Conservation (phyloP, 2,888 invertebrate species). For the Tiliacea aurago region DNA sequence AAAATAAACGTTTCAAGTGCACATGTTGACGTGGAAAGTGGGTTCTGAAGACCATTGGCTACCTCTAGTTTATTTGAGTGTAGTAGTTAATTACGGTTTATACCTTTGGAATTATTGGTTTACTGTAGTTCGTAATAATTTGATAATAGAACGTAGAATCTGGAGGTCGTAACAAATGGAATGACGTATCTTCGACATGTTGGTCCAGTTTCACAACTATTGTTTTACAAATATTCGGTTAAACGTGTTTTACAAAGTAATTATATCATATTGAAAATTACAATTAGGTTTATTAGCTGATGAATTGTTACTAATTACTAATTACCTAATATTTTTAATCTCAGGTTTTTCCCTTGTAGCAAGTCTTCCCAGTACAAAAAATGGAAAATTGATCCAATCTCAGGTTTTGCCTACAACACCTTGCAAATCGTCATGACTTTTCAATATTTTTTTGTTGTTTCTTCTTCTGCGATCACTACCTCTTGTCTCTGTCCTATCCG, state of each 20-base stretch:
- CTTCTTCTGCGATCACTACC: neutral
- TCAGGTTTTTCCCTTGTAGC: slow-evolving; percentile 19
- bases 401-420: slow-evolving; percentile 26
- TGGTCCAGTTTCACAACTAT: slow-evolving; percentile 5
- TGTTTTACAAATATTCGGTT: neutral
- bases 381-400: neutral
- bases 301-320: slow-evolving; percentile 1
- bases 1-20: slow-evolving; percentile 67
- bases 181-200: slow-evolving; percentile 13
- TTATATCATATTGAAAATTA: neutral
- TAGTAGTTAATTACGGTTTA: slow-evolving; percentile 43
- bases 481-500: neutral
- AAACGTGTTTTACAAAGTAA: neutral
- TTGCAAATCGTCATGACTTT: neutral
- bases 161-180: slow-evolving; percentile 12
- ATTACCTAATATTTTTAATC: neutral
- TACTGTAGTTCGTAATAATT: slow-evolving; percentile 43
- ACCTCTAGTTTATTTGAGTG: slow-evolving; percentile 40
- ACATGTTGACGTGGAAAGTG: slow-evolving; percentile 45
- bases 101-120: slow-evolving; percentile 43
- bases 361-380: neutral
- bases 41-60: slow-evolving; percentile 46
- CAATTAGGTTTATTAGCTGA: slow-evolving; percentile 11
- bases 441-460: neutral
- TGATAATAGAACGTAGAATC: slow-evolving; percentile 21